These are phyloP conservation scores for Seira musarum DNA, from an alignment of 2,888 invertebrate species.

Conservation along the genomic window DNA sequence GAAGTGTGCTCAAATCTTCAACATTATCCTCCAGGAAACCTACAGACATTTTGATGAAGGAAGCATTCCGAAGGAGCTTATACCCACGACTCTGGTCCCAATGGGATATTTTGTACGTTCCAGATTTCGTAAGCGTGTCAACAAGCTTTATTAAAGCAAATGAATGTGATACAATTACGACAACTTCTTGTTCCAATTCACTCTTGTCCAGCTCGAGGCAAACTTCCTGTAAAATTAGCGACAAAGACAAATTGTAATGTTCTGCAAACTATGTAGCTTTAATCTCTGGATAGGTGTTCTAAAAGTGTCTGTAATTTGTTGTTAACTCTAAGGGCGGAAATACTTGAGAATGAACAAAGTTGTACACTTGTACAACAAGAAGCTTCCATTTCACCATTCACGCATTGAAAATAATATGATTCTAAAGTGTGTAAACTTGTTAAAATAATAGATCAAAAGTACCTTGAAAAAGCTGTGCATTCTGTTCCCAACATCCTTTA, in stretches of 20 bases:
- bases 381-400: too few relatives aligned
- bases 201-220: constrained; percentile 57
- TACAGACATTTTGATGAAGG: constrained; percentile 58
- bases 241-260: too few relatives aligned
- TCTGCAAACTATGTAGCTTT: too few relatives aligned
- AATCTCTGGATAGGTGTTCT: too few relatives aligned
- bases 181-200: constrained; percentile 56
- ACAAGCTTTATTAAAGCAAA: constrained; percentile 59
- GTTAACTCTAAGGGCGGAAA: too few relatives aligned
- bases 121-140: constrained; percentile 52
- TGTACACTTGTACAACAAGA: too few relatives aligned
- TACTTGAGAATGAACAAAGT: too few relatives aligned
- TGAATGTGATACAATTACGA: constrained; percentile 57
- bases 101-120: constrained; percentile 49
- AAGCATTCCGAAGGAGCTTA: constrained; percentile 56
- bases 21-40: constrained; percentile 52
- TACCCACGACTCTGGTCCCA: constrained; percentile 58
- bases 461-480: constrained; percentile 60
- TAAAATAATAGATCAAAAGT: not conserved
- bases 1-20: constrained; percentile 54
- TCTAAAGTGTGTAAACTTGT: too few relatives aligned
- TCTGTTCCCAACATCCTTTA: constrained; percentile 48
- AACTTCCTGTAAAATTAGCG: constrained; percentile 49
- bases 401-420: too few relatives aligned
- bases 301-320: too few relatives aligned